Percentiles rank a stretch among this genome's conserved stretches.
Conservation (phyloP, 2,113 vertebrate genomes). For the Lepisosteus oculatus region DNA sequence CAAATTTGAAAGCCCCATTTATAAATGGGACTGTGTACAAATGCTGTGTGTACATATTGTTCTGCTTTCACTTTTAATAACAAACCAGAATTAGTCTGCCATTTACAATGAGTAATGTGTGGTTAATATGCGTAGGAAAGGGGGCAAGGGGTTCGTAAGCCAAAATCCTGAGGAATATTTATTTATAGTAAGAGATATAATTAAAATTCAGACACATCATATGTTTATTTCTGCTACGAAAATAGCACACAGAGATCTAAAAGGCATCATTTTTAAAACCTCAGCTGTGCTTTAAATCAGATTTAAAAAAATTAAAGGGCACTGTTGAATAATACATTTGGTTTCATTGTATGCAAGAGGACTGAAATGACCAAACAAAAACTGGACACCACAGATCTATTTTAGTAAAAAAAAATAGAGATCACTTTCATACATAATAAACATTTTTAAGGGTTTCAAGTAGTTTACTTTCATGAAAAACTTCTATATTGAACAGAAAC, state of each 20-base stretch:
- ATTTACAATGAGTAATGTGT: neutral
- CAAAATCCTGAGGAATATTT: neutral
- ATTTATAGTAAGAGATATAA: neutral
- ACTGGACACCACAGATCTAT: too few relatives aligned
- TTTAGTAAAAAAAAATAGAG: too few relatives aligned
- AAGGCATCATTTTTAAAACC: neutral
- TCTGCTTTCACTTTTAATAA: neutral
- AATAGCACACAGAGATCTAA: neutral
- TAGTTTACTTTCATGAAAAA: too few relatives aligned
- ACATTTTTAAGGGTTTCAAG: too few relatives aligned
- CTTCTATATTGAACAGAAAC: too few relatives aligned
- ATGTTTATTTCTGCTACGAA: neutral
- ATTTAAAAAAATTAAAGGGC: too few relatives aligned
- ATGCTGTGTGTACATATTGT: neutral
- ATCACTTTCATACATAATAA: too few relatives aligned
- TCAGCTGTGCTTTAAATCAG: too few relatives aligned
- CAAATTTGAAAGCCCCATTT: neutral
- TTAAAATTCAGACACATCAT: neutral
- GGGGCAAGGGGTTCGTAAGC: neutral
- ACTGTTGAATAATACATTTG: too few relatives aligned
- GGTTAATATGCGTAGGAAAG: neutral
- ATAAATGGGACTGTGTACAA: neutral
- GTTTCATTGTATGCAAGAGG: too few relatives aligned
- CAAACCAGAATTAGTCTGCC: neutral
- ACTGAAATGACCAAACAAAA: too few relatives aligned